Evolutionary conservation across 2,888 invertebrate species (phyloP), one percentile per base, ranked within the genome.

Genomic region (Phoenoteleia sp.): DNA sequence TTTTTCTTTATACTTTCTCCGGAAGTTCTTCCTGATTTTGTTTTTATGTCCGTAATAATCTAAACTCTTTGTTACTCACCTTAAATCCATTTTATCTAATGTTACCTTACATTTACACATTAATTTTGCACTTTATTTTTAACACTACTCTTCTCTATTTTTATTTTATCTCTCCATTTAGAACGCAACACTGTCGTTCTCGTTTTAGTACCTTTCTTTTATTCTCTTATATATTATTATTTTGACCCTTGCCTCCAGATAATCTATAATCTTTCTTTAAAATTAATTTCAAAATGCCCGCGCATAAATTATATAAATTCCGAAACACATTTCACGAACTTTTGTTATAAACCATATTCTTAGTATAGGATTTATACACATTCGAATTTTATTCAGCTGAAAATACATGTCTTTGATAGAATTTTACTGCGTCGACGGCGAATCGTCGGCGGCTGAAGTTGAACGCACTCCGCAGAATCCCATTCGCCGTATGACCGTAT

Each of bases 401-500:
- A 33, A 19, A 60, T 62, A 52, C 52, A 62, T 52, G 25, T 62
- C 62, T 36, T 52, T 52, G 52, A 74, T 42, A 52, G 52, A 74
- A 74, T 74, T 74, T 62, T 36, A 52, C 39, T 62, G 27, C 42
- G 5, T 13, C 71, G 19, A 25, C 25, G 69, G 54, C 17, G 33
- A 56, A 56, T 21, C 29, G 3, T 39, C 29, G 49, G 19, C 23
- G 39, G 45, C 17, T 15, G 49, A 66, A 75, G 36, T 66, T 62
- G 54, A 64, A 56, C 33, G 47, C 27, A 60, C 77, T 42, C 17
- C 33, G 33, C 11, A 39, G 77, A 60, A 69, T 77, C 77, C 45
- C 52, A 74, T 74, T 39, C 74, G 25, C 2, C 23, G 54, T 66
- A 60, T 75, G 64, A 69, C 74, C 67, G 67, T 67, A 67, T 67